Base-by-base conservation (phyloP, 2,888 invertebrate genomes). In the Drosophila villosipedis region DNA sequence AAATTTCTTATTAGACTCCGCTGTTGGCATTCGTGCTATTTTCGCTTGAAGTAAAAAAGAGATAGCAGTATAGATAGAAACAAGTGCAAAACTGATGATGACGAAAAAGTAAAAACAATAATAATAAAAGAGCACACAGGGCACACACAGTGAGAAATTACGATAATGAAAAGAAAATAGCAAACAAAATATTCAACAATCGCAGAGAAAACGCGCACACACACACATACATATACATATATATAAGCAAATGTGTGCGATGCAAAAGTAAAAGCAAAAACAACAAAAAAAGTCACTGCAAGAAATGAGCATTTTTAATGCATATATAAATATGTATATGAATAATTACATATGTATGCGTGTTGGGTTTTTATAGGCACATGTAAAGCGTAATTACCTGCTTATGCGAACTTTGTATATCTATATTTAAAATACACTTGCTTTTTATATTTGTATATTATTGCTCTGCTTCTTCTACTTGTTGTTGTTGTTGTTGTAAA, bases 171-270 rank as follows among this genome's bases (percentile, higher is more conserved):
- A 82, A 73, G 67, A 75, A 86, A 86, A 87, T 82, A 68, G 58
- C 73, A 71, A 62, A 67, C 70, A 63, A 80, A 78, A 73, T 72
- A 79, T 81, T 72, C 76, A 70, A 77, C 72, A 78, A 76, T 65
- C 53, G 61, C 73, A 79, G 83, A 81, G 89, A 84, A 87, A 84
- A 87, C 73, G 69, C 74, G 75, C 75, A 78, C 76, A 74, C 79
- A 77, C 53, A 77, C 50, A 55, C 57, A 69, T 31, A 72, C 68
- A 58, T 47, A 53, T 35, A 63, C 47, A 57, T 35, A 63, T 50
- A 57, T 22, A 63, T 52, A 52, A 63, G 54, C 39, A 55, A 22
- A 52, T 69, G 77, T 68, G 60, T 58, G 72, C 81, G 71, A 84
- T 68, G 67, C 80, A 58, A 61, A 71, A 59, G 55, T 68, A 54